Conservation (phyloP, 1,140 invertebrate species). For the Dryas iulia region DNA sequence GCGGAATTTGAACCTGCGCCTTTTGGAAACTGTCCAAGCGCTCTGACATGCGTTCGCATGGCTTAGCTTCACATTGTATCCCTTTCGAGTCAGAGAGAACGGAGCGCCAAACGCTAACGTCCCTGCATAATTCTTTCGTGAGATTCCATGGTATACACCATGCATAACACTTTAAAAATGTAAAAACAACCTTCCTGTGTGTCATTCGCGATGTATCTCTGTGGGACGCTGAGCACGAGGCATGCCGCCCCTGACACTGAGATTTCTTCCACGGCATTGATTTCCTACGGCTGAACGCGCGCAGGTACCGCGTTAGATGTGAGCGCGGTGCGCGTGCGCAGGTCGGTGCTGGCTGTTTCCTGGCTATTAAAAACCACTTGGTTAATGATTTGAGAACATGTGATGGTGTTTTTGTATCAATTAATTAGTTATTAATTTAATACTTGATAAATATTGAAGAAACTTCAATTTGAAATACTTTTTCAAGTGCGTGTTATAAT, state of each 20-base stretch:
- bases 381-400: not conserved
- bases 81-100: too few relatives aligned
- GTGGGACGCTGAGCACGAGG: not conserved
- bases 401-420: not conserved
- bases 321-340: not conserved
- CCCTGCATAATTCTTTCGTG: too few relatives aligned
- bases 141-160: not conserved
- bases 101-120: too few relatives aligned
- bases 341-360: not conserved
- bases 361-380: not conserved
- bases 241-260: not conserved
- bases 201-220: not conserved
- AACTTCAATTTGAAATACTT: too few relatives aligned
- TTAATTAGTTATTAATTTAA: not conserved
- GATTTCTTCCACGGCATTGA: slow-evolving; percentile 9
- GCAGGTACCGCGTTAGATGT: not conserved
- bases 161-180: too few relatives aligned
- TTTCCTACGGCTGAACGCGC: slow-evolving; percentile 2
- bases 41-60: too few relatives aligned
- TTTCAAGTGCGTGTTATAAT: too few relatives aligned
- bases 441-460: too few relatives aligned
- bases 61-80: too few relatives aligned
- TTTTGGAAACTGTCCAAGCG: too few relatives aligned
- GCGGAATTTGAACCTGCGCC: too few relatives aligned
- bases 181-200: not conserved